These are phyloP conservation scores for Druceiella hillmani DNA, from an alignment of 2,888 invertebrate species.

Conservation along the genomic window DNA sequence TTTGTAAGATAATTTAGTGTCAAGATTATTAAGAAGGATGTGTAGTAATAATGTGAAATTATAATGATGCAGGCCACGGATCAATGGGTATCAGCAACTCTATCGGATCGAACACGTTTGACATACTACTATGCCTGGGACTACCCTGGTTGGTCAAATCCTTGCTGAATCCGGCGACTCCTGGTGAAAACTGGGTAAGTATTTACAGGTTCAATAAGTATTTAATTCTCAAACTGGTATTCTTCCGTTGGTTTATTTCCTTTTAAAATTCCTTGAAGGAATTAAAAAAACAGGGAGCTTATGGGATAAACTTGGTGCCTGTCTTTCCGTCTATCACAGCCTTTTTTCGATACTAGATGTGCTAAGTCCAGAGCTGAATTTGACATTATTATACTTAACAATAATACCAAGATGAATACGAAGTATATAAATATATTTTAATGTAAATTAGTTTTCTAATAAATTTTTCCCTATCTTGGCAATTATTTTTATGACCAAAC, in stretches of 20 bases:
- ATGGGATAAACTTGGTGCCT: conserved; percentile 5
- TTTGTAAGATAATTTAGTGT: too few species aligned
- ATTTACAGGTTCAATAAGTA: conserved; percentile 10
- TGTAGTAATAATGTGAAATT: too few species aligned
- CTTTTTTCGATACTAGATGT: too few species aligned
- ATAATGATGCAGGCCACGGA: conserved; percentile 64
- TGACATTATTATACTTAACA: too few species aligned
- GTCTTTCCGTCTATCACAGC: too few species aligned
- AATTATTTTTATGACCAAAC: too few species aligned
- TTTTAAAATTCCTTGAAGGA: conserved; percentile 1
- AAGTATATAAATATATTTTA: too few species aligned
- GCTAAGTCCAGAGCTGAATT: too few species aligned
- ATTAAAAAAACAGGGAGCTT: background rate
- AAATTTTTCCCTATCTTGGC: too few species aligned
- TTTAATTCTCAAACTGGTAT: conserved; percentile 13
- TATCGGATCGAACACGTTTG: conserved; percentile 78
- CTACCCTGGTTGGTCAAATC: conserved; percentile 74
- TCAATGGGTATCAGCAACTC: conserved; percentile 78
- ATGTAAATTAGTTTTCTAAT: too few species aligned
- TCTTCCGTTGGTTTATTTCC: conserved; percentile 10
- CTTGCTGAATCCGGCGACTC: conserved; percentile 52
- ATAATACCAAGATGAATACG: too few species aligned
- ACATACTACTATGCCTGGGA: conserved; percentile 71
- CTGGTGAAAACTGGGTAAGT: conserved; percentile 51
- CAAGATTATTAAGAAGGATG: too few species aligned